Base-by-base conservation (phyloP, 2,113 vertebrate genomes). In the Scolopax mira region DNA sequence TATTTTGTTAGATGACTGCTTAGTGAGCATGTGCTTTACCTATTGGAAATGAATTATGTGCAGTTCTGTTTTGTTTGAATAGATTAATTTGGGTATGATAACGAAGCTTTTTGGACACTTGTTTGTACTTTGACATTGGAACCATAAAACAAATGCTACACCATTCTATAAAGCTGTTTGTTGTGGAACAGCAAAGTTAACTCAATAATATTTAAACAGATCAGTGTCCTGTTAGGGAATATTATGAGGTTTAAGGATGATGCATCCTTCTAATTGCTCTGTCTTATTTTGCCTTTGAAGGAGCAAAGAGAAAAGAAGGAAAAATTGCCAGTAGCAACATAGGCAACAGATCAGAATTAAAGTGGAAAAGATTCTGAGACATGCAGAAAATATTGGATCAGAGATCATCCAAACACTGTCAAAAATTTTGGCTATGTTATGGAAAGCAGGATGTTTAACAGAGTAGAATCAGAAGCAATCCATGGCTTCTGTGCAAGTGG, bases 201-300 rank as follows among this genome's bases (percentile, higher is more conserved):
- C 57, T 85, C 52, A 78, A 49, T 93, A 85, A 79, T 31, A 92
- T 35, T 77, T 94, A 88, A 96, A 83, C 24, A 65, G 62, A 90
- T 93, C 62, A 61, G 48, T 71, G 70, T 69, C 18, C 44, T 82
- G 42, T 88, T 73, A 21, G n/a, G 44, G 24, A 65, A 27, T 79
- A 30, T 85, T 69, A 48, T 5, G 35, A 88, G 7, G 7, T 82
- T 90, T 85, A 85, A 90, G 66, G 39, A 72, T 72, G 49, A 48
- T 65, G 11, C 13, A 16, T 39, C 33, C 71, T 85, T 92, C 52
- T 96, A 60, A 72, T 85, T 2, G 3, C 11, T 22, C 33, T 91
- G 35, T 77, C 33, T 85, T 67, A 18, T 85, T 94, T 83, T 92
- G n/a, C 17, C 79, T 83, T 90, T 82, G 69, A 90, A 83, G 33